Percentiles rank a stretch among this genome's conserved stretches.
Evolutionary conservation across 92 coral and sea anemone species (phyloP).

Genomic region (Bergia puertoricense): DNA sequence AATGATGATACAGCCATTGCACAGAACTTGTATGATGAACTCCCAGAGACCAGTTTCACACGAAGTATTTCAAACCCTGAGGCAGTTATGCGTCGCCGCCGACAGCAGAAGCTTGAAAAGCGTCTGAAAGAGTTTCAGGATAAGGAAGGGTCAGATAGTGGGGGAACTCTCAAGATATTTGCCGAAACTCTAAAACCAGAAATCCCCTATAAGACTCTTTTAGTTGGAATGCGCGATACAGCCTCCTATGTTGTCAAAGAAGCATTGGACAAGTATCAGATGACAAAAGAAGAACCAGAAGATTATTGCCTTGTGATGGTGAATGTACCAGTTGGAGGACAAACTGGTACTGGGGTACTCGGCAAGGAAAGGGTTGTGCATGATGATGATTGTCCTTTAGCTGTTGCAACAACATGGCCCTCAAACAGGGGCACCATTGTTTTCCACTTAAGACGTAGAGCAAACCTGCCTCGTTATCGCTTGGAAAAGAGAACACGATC

Average conservation of each 20-base stretch:
- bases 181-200: slow-evolving; percentile 95
- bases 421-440: slow-evolving; percentile 84
- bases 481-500: slow-evolving; percentile 75
- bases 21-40: slow-evolving; percentile 78
- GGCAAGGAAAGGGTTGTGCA: slow-evolving; percentile 95
- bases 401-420: slow-evolving; percentile 99
- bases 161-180: slow-evolving; percentile 94
- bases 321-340: slow-evolving; percentile 84
- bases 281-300: slow-evolving; percentile 92
- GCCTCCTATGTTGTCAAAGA: slow-evolving; percentile 84
- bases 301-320: slow-evolving; percentile 97
- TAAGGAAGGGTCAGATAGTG: slow-evolving; percentile 73
- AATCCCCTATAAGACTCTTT: slow-evolving; percentile 92
- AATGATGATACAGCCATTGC: slow-evolving; percentile 81
- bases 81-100: slow-evolving; percentile 91
- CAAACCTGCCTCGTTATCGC: slow-evolving; percentile 80
- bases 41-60: slow-evolving; percentile 91
- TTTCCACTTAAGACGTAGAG: slow-evolving; percentile 90
- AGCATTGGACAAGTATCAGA: slow-evolving; percentile 88
- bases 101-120: slow-evolving; percentile 85
- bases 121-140: slow-evolving; percentile 82
- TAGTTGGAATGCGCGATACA: slow-evolving; percentile 86
- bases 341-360: slow-evolving; percentile 67
- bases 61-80: slow-evolving; percentile 95
- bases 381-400: slow-evolving; percentile 91